Percentiles rank a stretch among this genome's conserved stretches.
phyloP scores from a whole-genome alignment of 2,113 vertebrate species.

The Nothoprocta pentlandii region DNA sequence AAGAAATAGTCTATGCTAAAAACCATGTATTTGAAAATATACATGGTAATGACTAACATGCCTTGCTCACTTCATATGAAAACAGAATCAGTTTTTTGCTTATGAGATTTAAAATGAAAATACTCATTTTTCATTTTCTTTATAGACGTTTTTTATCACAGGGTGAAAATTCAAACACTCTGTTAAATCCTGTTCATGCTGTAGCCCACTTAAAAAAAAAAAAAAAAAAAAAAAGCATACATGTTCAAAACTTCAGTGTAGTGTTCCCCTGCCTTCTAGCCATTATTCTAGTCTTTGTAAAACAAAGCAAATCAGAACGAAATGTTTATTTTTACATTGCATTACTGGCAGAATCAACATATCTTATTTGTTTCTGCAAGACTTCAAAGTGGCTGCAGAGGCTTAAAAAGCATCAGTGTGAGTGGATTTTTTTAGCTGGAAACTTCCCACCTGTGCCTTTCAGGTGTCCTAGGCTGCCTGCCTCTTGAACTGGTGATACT shows the following conservation, averaged over 20 bases:
- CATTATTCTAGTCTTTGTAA: neutral
- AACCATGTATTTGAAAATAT: neutral
- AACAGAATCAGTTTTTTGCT: neutral
- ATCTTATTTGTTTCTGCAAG: neutral
- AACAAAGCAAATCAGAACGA: neutral
- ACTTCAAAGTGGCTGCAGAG: neutral
- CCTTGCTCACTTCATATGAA: neutral
- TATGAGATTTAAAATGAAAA: neutral
- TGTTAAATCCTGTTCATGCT: neutral
- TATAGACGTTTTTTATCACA: neutral
- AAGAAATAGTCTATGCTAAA: neutral
- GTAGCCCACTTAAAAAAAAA: neutral
- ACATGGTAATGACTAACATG: neutral
- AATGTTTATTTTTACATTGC: neutral
- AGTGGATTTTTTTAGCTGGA: neutral
- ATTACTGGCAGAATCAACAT: neutral
- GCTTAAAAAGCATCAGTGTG: neutral
- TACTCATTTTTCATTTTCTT: accelerated
- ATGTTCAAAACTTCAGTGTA: neutral
- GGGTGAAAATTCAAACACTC: neutral
- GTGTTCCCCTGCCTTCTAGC: accelerated
- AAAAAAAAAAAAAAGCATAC: neutral
- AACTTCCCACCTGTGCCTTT: neutral
- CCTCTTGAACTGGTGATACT: neutral
- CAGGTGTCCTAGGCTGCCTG: neutral